A percentile compares a stretch with the other conserved stretches of the same genome.
Evolutionary conservation across 2,797 vertebrate genomes (phyloP).

Genomic region (Pogoniulus pusillus): DNA sequence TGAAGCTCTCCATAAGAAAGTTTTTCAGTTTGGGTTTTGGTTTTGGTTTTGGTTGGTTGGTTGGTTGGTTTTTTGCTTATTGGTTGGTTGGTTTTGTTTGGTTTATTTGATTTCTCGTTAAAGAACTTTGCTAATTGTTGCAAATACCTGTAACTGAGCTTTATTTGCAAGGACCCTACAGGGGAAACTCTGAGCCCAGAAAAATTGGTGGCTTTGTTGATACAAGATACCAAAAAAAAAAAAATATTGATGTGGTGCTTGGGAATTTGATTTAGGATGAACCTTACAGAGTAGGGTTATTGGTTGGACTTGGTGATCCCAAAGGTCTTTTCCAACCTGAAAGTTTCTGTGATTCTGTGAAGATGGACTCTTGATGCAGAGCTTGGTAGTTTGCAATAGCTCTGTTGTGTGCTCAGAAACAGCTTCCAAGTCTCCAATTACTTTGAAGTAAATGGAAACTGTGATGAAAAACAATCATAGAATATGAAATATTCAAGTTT

Average conservation of each 20-base stretch:
- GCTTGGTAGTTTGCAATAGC: neutral
- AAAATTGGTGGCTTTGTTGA: neutral
- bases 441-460: slow-evolving; percentile 19
- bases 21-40: neutral
- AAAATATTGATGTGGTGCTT: no score
- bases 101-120: neutral
- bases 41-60: no score
- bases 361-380: neutral
- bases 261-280: no score
- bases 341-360: no score
- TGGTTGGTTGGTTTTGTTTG: no score
- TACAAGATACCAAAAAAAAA: neutral
- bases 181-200: neutral
- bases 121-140: neutral
- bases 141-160: neutral
- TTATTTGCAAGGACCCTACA: neutral
- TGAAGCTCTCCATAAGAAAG: neutral
- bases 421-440: neutral
- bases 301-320: no score
- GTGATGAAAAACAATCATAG: neutral
- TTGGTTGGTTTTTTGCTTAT: no score
- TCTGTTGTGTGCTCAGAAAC: neutral
- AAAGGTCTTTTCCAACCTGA: no score
- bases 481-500: neutral
- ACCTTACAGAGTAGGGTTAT: no score